Evolutionary conservation across 2,888 invertebrate genomes (phyloP), one percentile per base, ranked within the genome.

Genomic region (Synergus umbraculus): DNA sequence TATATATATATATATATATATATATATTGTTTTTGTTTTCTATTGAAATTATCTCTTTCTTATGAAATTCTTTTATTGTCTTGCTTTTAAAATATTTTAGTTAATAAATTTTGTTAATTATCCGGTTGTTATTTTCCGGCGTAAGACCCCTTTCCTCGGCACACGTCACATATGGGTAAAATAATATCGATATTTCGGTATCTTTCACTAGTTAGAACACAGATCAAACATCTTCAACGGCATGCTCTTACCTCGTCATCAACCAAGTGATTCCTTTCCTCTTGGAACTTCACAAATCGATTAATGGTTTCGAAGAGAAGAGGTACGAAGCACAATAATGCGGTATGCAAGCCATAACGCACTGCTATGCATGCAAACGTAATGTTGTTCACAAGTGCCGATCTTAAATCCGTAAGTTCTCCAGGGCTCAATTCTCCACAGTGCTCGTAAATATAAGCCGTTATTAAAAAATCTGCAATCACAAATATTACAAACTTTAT

Each of bases 381-480:
- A 81, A 97, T 95, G 89, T 99, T 99, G 91, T 99, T 99, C 3
- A 99, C 99, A 3, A 99, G 93, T 0, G 99, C 97, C 0, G 99
- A 98, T 58, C 99, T 94, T 81, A 99, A 91, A 92, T 99, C 99
- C 0, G 99, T 99, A 79, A 99, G 92, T 22, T 97, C 95, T 0
- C 98, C 99, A 0, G 98, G 98, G 79, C 94, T 94, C 89, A 97
- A 93, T 41, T 93, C 88, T 0, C 93, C 93, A 82, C 95, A 95
- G 82, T 95, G 94, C 91, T 98, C 97, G 90, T 95, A 99, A 77
- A 99, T 96, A 89, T 97, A 95, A 13, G 96, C 93, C 0, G 98
- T 98, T 43, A 98, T 95, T 13, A 98, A 92, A 90, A 98, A 98
- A 92, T 98, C 98, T 93, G 83, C 18, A 89, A 89, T 78, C 8